A percentile compares a stretch with the other conserved stretches of the same genome.
phyloP scores from a whole-genome alignment of 1,140 invertebrate species.

The Chelonus insularis region DNA sequence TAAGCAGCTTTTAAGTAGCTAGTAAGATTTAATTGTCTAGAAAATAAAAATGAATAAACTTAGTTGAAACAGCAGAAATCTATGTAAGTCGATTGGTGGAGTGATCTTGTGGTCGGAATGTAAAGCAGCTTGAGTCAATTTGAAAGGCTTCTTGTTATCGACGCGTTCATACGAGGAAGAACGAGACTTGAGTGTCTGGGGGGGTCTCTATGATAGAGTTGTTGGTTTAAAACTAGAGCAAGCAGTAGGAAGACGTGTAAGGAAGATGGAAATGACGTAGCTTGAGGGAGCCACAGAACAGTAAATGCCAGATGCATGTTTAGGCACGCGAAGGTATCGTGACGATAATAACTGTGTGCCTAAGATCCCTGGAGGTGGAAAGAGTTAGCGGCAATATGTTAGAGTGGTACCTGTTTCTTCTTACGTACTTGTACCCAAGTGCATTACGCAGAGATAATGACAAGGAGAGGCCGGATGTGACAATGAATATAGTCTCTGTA shows the following conservation, averaged over 20 bases:
- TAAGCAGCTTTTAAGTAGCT: neutral
- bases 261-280: neutral
- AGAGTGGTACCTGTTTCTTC: conserved; percentile 10
- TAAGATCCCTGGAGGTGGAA: neutral
- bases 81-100: conserved; percentile 24
- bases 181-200: too few relatives aligned
- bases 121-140: neutral
- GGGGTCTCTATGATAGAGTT: too few relatives aligned
- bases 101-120: conserved; percentile 28
- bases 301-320: too few relatives aligned
- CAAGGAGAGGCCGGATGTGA: conserved; percentile 5
- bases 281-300: too few relatives aligned
- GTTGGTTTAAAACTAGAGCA: too few relatives aligned
- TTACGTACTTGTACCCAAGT: conserved; percentile 2
- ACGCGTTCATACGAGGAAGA: neutral
- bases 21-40: neutral
- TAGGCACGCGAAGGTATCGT: conserved; percentile 19
- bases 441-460: neutral
- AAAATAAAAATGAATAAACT: neutral
- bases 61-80: conserved; percentile 23
- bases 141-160: neutral
- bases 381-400: conserved; percentile 11
- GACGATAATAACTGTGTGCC: conserved; percentile 15
- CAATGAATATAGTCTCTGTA: neutral
- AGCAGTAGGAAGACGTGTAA: neutral